Conservation (phyloP, 2,888 invertebrate species). For the Platynereis dumerilii region DNA sequence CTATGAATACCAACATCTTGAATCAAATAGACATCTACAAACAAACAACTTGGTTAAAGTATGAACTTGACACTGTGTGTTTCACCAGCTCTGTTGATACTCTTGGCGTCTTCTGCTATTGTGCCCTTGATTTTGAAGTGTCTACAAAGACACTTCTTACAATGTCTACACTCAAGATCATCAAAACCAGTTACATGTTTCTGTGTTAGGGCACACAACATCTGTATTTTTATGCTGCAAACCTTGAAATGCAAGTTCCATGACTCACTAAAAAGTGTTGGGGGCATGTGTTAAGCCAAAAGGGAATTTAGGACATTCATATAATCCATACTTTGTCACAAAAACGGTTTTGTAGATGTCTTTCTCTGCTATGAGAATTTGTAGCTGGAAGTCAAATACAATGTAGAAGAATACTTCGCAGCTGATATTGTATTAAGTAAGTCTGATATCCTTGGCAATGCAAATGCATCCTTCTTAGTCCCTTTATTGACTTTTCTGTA, state of each 20-base stretch:
- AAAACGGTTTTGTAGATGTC: slow-evolving; percentile 21
- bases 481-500: slow-evolving; percentile 33
- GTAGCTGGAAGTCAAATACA: slow-evolving; percentile 28
- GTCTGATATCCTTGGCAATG: slow-evolving; percentile 31
- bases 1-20: too few relatives aligned
- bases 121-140: too few relatives aligned
- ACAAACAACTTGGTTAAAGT: too few relatives aligned
- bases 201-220: too few relatives aligned
- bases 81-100: too few relatives aligned
- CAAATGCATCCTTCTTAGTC: slow-evolving; percentile 25
- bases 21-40: too few relatives aligned
- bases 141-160: too few relatives aligned
- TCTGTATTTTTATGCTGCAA: too few relatives aligned
- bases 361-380: slow-evolving; percentile 1
- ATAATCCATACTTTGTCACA: slow-evolving; percentile 11
- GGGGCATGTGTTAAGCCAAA: slow-evolving; percentile 11
- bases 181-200: too few relatives aligned
- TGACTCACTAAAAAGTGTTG: slow-evolving; percentile 2
- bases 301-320: slow-evolving; percentile 9
- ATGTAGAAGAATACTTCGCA: slow-evolving; percentile 32
- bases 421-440: slow-evolving; percentile 24
- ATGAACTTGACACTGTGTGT: too few relatives aligned
- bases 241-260: slow-evolving; percentile 9
- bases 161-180: too few relatives aligned
- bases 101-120: too few relatives aligned